Conservation (phyloP, 1,140 invertebrate genomes). For the Scaptomyza pallida region DNA sequence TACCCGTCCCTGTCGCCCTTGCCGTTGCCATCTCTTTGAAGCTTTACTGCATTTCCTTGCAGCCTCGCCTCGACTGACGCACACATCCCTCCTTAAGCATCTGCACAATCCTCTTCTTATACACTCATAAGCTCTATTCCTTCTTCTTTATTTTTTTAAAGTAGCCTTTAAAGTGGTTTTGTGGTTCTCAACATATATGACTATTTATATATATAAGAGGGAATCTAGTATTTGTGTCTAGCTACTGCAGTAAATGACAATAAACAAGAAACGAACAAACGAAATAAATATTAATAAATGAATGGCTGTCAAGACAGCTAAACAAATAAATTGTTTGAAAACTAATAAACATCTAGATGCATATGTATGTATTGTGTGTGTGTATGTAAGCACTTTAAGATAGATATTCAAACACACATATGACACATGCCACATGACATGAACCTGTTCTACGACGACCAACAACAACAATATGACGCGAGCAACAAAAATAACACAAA, state of each 20-base stretch:
- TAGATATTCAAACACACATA: constrained; percentile 36
- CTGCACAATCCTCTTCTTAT: background rate
- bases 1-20: constrained; percentile 3
- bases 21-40: constrained; percentile 11
- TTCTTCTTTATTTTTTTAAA: background rate
- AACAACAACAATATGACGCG: constrained; percentile 32
- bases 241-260: constrained; percentile 41
- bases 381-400: background rate
- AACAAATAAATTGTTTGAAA: constrained; percentile 69
- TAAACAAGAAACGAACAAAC: constrained; percentile 22
- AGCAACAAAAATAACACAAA: constrained; percentile 35
- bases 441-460: constrained; percentile 59
- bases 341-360: constrained; percentile 67
- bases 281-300: constrained; percentile 68
- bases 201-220: background rate
- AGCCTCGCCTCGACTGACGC: constrained; percentile 22
- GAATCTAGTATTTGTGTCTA: background rate
- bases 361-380: background rate
- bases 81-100: background rate
- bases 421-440: constrained; percentile 23
- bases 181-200: background rate
- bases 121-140: background rate
- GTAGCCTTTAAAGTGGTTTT: constrained; percentile 11
- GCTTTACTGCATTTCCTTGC: constrained; percentile 71
- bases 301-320: constrained; percentile 70